A percentile compares a stretch with the other conserved stretches of the same genome.
These are phyloP conservation scores for Brachyistius frenatus DNA, from an alignment of 2,113 vertebrate species.

Conservation along the genomic window DNA sequence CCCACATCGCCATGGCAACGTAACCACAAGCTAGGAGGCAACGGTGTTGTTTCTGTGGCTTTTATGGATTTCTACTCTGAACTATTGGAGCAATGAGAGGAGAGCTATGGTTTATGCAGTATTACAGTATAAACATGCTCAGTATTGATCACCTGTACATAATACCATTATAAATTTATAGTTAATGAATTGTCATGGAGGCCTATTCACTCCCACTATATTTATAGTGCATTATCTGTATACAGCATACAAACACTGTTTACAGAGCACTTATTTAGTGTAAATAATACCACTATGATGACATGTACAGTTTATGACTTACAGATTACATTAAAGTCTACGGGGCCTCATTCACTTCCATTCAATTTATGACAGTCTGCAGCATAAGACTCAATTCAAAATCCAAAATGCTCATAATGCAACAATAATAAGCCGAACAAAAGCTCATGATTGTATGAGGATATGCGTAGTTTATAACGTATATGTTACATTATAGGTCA, in stretches of 20 bases:
- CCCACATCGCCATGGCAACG: slow-evolving; percentile 58
- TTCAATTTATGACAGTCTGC: too few relatives aligned
- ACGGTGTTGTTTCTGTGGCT: slow-evolving; percentile 40
- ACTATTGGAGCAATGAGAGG: not conserved
- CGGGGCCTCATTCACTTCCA: too few relatives aligned
- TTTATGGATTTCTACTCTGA: slow-evolving; percentile 38
- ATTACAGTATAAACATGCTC: too few relatives aligned
- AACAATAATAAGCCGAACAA: too few relatives aligned
- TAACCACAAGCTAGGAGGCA: slow-evolving; percentile 68
- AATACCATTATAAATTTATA: too few relatives aligned
- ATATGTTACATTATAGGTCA: too few relatives aligned
- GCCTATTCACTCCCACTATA: not conserved
- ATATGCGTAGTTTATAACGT: not conserved
- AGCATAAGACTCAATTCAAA: too few relatives aligned
- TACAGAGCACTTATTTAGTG: not conserved
- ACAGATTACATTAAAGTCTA: too few relatives aligned
- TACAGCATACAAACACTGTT: not conserved
- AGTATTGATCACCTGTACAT: too few relatives aligned
- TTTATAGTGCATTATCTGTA: not conserved
- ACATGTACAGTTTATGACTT: not conserved
- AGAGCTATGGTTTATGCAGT: not conserved
- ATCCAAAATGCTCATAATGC: too few relatives aligned
- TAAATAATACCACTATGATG: not conserved
- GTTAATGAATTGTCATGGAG: too few relatives aligned
- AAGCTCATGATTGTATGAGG: too few relatives aligned